Conservation (phyloP, 2,797 vertebrate genomes). For the Potorous gilbertii region DNA sequence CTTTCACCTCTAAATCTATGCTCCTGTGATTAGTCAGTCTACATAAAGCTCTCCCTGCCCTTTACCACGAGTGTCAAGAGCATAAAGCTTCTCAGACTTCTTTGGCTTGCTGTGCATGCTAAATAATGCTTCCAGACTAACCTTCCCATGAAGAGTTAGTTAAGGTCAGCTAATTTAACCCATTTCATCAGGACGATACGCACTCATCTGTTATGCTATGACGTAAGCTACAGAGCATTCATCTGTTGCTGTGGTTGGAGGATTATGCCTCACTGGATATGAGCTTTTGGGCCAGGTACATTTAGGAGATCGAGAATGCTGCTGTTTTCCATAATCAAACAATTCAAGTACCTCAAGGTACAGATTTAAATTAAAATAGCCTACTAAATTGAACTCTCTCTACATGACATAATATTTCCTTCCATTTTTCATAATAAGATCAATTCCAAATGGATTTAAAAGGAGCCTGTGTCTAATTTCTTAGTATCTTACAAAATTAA, state of each 20-base stretch:
- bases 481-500: not conserved
- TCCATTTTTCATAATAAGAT: not conserved
- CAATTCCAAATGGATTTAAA: not conserved
- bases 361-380: not conserved
- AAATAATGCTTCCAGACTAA: constrained; percentile 2
- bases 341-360: constrained; percentile 12
- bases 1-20: not conserved
- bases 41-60: not conserved
- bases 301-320: not conserved
- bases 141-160: not conserved
- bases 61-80: not conserved
- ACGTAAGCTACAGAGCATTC: not conserved
- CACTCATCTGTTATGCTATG: not conserved
- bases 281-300: not conserved
- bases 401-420: not conserved
- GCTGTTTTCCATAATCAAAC: not conserved
- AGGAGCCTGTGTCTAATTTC: not conserved
- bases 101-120: not conserved
- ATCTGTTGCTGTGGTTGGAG: not conserved
- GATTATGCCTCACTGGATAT: not conserved
- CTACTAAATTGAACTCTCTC: not conserved
- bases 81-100: not conserved
- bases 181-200: not conserved
- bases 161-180: not conserved
- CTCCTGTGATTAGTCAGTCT: not conserved